Conservation (phyloP, 2,113 vertebrate genomes). For the Acanthisitta chloris region DNA sequence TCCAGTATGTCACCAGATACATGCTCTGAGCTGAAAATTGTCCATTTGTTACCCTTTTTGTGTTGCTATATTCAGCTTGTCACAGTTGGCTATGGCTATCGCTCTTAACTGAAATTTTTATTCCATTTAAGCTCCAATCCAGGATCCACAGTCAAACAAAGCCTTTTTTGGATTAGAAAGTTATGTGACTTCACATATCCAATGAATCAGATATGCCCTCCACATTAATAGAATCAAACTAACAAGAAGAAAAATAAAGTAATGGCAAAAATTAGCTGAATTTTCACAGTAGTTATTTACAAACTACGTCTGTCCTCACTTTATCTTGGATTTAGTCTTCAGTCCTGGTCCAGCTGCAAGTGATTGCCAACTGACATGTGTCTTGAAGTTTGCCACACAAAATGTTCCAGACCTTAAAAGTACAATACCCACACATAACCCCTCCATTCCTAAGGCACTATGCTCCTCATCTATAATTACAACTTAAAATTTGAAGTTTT, state of each 20-base stretch:
- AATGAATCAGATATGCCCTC: not conserved
- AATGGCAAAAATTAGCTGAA: not conserved
- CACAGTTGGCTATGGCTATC: not conserved
- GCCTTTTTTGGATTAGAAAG: conserved; percentile 4
- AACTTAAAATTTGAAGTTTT: not conserved
- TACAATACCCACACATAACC: not conserved
- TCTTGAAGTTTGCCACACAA: not conserved
- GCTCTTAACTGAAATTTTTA: not conserved
- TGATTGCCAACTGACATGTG: not conserved
- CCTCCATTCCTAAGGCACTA: not conserved
- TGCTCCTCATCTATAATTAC: not conserved
- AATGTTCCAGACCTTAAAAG: conserved; percentile 28
- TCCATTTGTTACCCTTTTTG: not conserved
- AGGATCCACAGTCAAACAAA: not conserved
- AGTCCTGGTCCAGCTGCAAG: not conserved
- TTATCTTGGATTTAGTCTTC: not conserved
- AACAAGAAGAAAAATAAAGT: not conserved
- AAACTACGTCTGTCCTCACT: not conserved
- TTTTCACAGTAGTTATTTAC: conserved; percentile 1
- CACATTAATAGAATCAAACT: not conserved
- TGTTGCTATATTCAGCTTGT: not conserved
- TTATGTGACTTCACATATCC: not conserved
- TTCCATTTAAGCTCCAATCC: not conserved
- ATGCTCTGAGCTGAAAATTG: not conserved
- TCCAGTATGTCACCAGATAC: not conserved